A percentile compares a stretch with the other conserved stretches of the same genome.
Conservation (phyloP, 37 sponge, comb jelly and placozoan genomes). For the Geodia barretti region DNA sequence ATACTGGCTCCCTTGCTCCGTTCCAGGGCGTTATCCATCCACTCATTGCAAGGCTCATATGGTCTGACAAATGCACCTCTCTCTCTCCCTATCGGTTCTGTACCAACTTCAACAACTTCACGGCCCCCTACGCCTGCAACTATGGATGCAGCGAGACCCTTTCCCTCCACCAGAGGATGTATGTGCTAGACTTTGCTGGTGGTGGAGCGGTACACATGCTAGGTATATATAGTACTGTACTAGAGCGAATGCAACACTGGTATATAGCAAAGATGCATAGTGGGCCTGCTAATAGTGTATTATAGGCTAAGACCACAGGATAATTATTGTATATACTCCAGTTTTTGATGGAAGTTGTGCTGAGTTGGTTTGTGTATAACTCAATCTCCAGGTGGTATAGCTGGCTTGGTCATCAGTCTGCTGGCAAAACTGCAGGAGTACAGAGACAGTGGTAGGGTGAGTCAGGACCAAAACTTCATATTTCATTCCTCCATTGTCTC, state of each 20-base stretch:
- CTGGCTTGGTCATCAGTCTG: constrained; percentile 70
- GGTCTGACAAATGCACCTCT: constrained; percentile 53
- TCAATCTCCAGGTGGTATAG: constrained; percentile 66
- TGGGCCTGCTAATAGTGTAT: too few relatives aligned
- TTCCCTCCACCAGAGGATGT: constrained; percentile 30
- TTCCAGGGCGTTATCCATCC: constrained; percentile 79
- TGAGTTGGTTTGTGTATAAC: not conserved
- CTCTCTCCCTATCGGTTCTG: constrained; percentile 87
- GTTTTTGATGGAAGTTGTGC: not conserved
- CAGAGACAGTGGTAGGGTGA: constrained; percentile 19
- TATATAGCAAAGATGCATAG: too few relatives aligned
- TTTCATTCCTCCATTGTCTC: too few relatives aligned
- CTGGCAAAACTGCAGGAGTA: constrained; percentile 77
- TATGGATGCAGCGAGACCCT: constrained; percentile 1
- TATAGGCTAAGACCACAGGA: too few relatives aligned
- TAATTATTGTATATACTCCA: not conserved
- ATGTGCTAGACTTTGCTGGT: constrained; percentile 91
- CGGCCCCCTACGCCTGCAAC: not conserved
- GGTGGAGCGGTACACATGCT: constrained; percentile 92
- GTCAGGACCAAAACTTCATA: too few relatives aligned
- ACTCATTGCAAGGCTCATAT: constrained; percentile 62
- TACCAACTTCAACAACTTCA: not conserved
- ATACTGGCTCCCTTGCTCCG: not conserved
- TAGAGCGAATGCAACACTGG: not conserved
- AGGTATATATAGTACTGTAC: constrained; percentile 34